Evolutionary conservation across 2,888 invertebrate species (phyloP), one percentile per base, ranked within the genome.

Genomic region (Ectemnius continuus): DNA sequence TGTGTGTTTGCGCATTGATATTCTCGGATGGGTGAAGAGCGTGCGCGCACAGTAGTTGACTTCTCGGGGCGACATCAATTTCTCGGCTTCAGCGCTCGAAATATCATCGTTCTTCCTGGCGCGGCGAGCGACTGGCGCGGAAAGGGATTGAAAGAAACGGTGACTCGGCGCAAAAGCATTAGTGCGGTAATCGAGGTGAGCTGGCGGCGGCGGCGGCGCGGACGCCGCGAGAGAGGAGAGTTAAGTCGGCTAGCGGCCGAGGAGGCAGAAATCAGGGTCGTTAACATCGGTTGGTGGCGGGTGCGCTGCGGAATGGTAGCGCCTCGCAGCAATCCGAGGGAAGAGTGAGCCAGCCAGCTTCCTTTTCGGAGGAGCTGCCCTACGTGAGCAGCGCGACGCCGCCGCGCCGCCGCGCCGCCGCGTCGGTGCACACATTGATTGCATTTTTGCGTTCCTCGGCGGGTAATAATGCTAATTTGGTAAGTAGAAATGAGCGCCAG

Each of bases 391-490:
- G 64, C 72, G 59, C 68, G 74, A 6, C 8, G 36, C 36, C n/a
- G n/a, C n/a, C 36, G 4, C 77, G 75, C 3, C 23, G 23, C n/a
- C 72, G 59, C 68, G 74, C 2, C 8, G 36, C 36, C 36, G 4
- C 77, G 75, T 23, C 23, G 23, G 76, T 80, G 82, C 83, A 84
- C 75, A 86, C 85, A 86, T 88, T 88, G 88, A 88, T 89, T 88
- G 83, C 83, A 88, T 88, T 88, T 88, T 88, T 86, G 84, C 83
- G 75, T 81, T 75, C 36, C 76, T 79, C 73, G 80, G 77, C 82
- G 85, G 84, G 87, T 86, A 89, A 88, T 89, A 87, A 88, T 87
- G 89, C 86, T 89, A 88, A 89, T 88, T 88, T 85, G 83, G 85
- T 86, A 87, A 88, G 88, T 88, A 87, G 86, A 87, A 88, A 86